Conservation (phyloP, 2,113 vertebrate species). For the Coryphaenoides rupestris region DNA sequence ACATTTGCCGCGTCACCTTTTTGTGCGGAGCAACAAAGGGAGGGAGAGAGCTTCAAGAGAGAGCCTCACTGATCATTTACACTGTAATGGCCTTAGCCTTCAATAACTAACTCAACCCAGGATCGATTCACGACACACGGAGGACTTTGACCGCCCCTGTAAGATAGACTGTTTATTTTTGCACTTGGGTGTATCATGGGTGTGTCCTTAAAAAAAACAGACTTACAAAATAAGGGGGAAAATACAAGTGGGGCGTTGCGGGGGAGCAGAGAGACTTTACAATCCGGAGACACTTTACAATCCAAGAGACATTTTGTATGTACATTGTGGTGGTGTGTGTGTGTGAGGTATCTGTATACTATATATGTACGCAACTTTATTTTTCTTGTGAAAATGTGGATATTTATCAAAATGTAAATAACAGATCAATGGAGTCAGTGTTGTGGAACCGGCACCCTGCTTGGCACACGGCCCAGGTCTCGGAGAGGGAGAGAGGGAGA, state of each 20-base stretch:
- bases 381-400: slow-evolving; percentile 71
- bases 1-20: too few relatives aligned
- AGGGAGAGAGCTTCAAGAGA: neutral
- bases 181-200: slow-evolving; percentile 51
- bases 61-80: slow-evolving; percentile 49
- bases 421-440: slow-evolving; percentile 40
- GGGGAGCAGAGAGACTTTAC: slow-evolving; percentile 10
- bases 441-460: slow-evolving; percentile 20
- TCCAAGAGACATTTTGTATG: slow-evolving; percentile 44
- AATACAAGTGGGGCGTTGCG: neutral
- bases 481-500: slow-evolving; percentile 10
- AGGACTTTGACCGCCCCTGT: slow-evolving; percentile 42
- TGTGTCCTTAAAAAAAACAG: neutral
- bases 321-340: slow-evolving; percentile 70
- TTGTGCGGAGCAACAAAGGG: slow-evolving; percentile 33
- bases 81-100: slow-evolving; percentile 50
- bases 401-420: slow-evolving; percentile 74
- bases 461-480: neutral
- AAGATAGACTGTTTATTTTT: slow-evolving; percentile 57
- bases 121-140: slow-evolving; percentile 30
- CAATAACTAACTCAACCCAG: slow-evolving; percentile 42
- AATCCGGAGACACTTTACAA: slow-evolving; percentile 1
- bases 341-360: slow-evolving; percentile 65
- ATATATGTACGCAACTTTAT: slow-evolving; percentile 71
- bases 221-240: too few relatives aligned